Percentiles rank a stretch among this genome's conserved stretches.
phyloP scores from a whole-genome alignment of 2,113 vertebrate genomes.

The Monopterus albus region DNA sequence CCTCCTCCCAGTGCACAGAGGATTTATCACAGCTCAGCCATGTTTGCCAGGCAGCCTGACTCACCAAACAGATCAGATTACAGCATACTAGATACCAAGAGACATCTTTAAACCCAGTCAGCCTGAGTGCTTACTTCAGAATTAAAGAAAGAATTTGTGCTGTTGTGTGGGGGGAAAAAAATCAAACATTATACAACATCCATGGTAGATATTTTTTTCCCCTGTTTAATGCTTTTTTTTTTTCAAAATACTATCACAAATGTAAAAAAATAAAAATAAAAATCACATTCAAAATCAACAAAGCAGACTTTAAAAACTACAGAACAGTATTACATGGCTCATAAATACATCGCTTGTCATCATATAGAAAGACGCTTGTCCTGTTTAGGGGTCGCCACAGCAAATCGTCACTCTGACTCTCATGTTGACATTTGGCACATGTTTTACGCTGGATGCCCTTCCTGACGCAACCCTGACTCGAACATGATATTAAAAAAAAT shows the following conservation, averaged over 20 bases:
- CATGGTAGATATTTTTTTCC: too few species aligned
- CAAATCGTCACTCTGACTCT: too few species aligned
- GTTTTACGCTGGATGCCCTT: too few species aligned
- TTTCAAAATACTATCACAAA: too few species aligned
- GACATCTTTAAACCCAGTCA: background rate
- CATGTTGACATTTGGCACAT: too few species aligned
- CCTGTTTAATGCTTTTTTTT: too few species aligned
- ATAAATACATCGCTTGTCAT: constrained; percentile 15
- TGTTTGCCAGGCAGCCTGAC: constrained; percentile 45
- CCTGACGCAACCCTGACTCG: too few species aligned
- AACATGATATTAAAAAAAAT: too few species aligned
- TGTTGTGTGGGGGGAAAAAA: background rate
- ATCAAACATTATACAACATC: background rate
- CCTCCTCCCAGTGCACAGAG: constrained; percentile 24
- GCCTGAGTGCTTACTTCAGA: background rate
- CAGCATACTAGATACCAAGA: constrained; percentile 22
- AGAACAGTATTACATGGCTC: background rate
- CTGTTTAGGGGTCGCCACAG: too few species aligned
- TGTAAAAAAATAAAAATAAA: too few species aligned
- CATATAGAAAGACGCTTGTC: constrained; percentile 1
- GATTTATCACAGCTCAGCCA: constrained; percentile 38
- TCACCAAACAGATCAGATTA: constrained; percentile 56
- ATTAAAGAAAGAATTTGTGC: background rate
- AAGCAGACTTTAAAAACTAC: background rate
- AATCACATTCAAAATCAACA: background rate